A percentile compares a stretch with the other conserved stretches of the same genome.
Conservation (phyloP, 1,140 invertebrate species). For the Drosophila repleta region DNA sequence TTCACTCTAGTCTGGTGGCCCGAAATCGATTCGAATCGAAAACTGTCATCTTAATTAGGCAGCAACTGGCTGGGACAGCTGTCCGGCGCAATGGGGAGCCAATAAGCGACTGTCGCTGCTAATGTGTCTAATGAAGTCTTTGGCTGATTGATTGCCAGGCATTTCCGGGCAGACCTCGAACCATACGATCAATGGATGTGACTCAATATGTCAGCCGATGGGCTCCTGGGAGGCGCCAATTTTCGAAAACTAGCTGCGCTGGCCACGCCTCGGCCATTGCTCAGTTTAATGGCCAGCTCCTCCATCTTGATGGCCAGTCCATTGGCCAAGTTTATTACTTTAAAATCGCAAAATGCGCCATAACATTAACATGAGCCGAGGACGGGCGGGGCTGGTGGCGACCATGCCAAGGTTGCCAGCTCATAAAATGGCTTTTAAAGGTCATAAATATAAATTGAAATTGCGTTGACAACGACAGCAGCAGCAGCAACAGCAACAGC, state of each 20-base stretch:
- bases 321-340: conserved; percentile 74
- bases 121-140: conserved; percentile 76
- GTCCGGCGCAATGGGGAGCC: conserved; percentile 29
- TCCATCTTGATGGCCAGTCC: conserved; percentile 50
- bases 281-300: conserved; percentile 52
- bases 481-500: conserved; percentile 10
- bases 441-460: conserved; percentile 80
- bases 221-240: conserved; percentile 51
- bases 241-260: conserved; percentile 64
- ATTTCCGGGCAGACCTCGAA: conserved; percentile 47
- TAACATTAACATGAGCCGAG: conserved; percentile 47
- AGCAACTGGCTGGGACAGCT: conserved; percentile 51
- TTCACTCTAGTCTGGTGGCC: conserved; percentile 19
- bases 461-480: conserved; percentile 63
- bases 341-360: conserved; percentile 72
- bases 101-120: conserved; percentile 26
- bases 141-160: conserved; percentile 66
- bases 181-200: conserved; percentile 72
- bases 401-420: conserved; percentile 53
- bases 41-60: conserved; percentile 65
- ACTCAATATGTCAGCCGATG: conserved; percentile 59
- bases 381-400: not conserved
- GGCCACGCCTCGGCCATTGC: conserved; percentile 14
- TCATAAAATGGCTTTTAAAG: conserved; percentile 72
- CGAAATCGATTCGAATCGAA: conserved; percentile 21